A percentile compares a stretch with the other conserved stretches of the same genome.
phyloP scores from a whole-genome alignment of 2,888 invertebrate genomes.

The Apocheima hispidaria region DNA sequence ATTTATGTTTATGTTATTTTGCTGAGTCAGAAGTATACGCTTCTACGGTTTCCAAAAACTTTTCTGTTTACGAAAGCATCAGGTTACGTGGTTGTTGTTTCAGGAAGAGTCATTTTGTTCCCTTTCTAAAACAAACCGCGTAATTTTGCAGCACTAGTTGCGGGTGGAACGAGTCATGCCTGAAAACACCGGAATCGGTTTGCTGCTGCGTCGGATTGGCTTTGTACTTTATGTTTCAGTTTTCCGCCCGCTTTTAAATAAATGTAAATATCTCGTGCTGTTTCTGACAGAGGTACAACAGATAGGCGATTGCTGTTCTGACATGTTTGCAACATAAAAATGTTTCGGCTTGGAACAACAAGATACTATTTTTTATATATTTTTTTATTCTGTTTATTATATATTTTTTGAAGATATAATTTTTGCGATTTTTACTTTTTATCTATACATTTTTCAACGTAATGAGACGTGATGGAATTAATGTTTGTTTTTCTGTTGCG shows the following conservation, averaged over 20 bases:
- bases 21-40: no score
- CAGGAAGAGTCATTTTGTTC: neutral
- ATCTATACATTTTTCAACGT: no score
- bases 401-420: neutral
- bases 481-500: no score
- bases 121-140: neutral
- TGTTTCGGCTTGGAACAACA: neutral
- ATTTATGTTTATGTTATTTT: no score
- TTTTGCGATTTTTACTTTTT: no score
- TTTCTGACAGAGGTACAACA: constrained; percentile 19
- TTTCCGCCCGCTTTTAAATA: constrained; percentile 16
- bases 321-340: constrained; percentile 7
- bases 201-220: constrained; percentile 1
- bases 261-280: constrained; percentile 18
- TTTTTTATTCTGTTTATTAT: neutral
- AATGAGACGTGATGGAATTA: no score
- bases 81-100: no score
- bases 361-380: neutral
- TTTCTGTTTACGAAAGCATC: no score
- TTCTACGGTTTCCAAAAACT: no score
- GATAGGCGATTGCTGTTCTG: constrained; percentile 20
- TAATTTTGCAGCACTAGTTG: constrained; percentile 7
- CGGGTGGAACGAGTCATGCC: constrained; percentile 1
- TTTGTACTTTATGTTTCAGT: constrained; percentile 19
- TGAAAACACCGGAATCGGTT: constrained; percentile 13